These are phyloP conservation scores for Lycia hirtaria DNA, from an alignment of 2,888 invertebrate species.

Conservation along the genomic window DNA sequence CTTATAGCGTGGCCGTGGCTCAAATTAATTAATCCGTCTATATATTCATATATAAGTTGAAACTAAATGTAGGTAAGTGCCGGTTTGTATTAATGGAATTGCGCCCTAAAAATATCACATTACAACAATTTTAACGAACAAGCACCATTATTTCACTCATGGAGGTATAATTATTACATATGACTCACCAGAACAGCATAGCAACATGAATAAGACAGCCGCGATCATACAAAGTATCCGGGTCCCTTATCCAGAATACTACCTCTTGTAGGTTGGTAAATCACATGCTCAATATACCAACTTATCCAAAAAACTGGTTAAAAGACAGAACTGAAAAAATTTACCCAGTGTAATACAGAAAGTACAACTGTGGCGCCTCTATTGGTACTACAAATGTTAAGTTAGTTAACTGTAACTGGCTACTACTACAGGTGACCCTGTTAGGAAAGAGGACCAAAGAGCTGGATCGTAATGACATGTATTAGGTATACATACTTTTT, in stretches of 20 bases:
- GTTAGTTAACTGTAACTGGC: neutral
- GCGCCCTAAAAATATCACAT: neutral
- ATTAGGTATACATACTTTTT: too few relatives aligned
- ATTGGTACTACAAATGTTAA: neutral
- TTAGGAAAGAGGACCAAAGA: conserved; percentile 54
- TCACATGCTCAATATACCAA: conserved; percentile 45
- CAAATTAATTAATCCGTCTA: too few relatives aligned
- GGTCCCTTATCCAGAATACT: conserved; percentile 21
- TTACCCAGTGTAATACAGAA: neutral
- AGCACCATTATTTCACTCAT: neutral
- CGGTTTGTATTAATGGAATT: too few relatives aligned
- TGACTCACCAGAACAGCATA: conserved; percentile 24
- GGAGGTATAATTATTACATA: conserved; percentile 1
- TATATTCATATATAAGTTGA: too few relatives aligned
- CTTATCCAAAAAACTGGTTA: neutral
- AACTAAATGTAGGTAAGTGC: too few relatives aligned
- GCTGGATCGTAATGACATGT: conserved; percentile 38
- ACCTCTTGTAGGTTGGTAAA: conserved; percentile 56
- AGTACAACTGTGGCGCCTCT: neutral
- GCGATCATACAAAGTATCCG: conserved; percentile 41
- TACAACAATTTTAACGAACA: neutral
- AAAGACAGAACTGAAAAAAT: neutral
- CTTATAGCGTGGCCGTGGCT: too few relatives aligned
- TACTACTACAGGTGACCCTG: conserved; percentile 50
- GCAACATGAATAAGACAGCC: conserved; percentile 43